Conservation (phyloP, 1,140 invertebrate species). For the Andrena cerasifolii region DNA sequence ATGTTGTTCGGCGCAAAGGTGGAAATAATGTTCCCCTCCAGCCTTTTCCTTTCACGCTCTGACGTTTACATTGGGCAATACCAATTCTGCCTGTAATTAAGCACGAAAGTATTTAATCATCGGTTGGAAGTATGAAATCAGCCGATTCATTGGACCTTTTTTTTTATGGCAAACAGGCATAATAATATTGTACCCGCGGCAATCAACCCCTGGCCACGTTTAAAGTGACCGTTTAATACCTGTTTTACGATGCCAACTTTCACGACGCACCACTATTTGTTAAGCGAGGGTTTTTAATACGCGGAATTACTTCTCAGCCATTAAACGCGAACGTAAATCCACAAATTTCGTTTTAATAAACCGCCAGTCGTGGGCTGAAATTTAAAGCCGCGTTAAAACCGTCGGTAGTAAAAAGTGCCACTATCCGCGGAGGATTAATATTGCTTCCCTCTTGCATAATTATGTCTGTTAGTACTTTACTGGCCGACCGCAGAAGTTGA, state of each 20-base stretch:
- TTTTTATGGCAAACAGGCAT: too few relatives aligned
- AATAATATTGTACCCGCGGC: too few relatives aligned
- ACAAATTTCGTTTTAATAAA: conserved; percentile 14
- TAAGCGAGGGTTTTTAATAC: neutral
- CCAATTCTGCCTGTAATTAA: too few relatives aligned
- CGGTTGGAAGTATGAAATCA: too few relatives aligned
- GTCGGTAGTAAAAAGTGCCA: neutral
- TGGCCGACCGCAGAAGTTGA: neutral
- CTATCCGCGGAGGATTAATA: neutral
- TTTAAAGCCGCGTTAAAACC: neutral
- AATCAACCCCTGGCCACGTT: too few relatives aligned
- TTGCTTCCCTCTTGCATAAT: neutral
- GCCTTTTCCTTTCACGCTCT: too few relatives aligned
- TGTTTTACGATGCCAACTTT: neutral
- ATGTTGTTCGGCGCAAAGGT: too few relatives aligned
- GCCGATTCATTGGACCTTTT: too few relatives aligned
- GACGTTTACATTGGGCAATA: too few relatives aligned
- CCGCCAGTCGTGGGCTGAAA: neutral
- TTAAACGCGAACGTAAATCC: neutral
- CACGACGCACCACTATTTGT: neutral
- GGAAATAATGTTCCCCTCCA: too few relatives aligned
- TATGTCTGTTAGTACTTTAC: neutral
- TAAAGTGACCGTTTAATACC: neutral
- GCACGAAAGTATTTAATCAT: too few relatives aligned
- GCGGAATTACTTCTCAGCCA: neutral